Evolutionary conservation across 2,113 vertebrate genomes (phyloP), one percentile per base, ranked within the genome.

Genomic region (Cheilinus undulatus): DNA sequence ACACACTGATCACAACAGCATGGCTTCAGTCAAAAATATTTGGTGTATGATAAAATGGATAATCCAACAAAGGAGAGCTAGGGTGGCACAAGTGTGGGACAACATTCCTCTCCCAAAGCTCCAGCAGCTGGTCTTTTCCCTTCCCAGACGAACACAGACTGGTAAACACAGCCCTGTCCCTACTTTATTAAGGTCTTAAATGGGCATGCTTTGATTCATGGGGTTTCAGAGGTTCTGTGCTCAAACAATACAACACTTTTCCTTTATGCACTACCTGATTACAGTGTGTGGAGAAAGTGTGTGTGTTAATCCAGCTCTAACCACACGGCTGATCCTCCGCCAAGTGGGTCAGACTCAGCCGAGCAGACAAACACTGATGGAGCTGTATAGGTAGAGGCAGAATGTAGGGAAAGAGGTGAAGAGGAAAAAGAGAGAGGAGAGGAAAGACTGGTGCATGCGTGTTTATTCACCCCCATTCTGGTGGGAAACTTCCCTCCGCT

Each of bases 261-360:
- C 38, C 13, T 14, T 2, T 40, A 40, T 40, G 15, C 7, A 13
- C 12, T 19, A 19, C 40, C 40, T 42, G 15, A 19, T 17, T 19
- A 17, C 40, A 19, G 40, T 10, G 15, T 19, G 40, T 42, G 17
- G 40, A 19, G 11, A 19, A 10, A 19, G 42, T 20, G 42, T 45
- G 19, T 63, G 70, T 89, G 66, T 86, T 86, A 73, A 85, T 86
- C 74, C 56, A 66, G 12, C 52, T 73, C 40, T 45, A 69, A 72
- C 78, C 62, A 52, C 73, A 58, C 46, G 49, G 60, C 42, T 76
- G 85, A 66, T 49, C 12, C 15, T 20, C 17, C 13, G 82, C 88
- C 89, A 91, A 90, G 73, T 91, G 83, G 85, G 85, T 91, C 86
- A 82, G 70, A 65, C 69, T 57, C 20, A 26, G 24, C 43, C 64